Evolutionary conservation across 2,888 invertebrate species (phyloP).

Genomic region (Trachelus stipa): DNA sequence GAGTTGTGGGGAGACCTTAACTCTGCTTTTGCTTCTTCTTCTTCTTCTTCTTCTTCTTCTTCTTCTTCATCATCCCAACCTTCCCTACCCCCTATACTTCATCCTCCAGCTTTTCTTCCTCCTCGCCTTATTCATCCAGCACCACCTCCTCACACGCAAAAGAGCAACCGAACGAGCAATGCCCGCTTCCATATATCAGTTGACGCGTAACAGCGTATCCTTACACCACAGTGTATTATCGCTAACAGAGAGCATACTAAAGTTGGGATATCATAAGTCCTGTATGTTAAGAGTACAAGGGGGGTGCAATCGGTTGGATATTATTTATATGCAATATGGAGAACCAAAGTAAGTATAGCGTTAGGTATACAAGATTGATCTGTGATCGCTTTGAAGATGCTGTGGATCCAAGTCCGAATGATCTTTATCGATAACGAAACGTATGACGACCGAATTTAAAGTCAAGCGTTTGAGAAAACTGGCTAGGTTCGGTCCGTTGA

Average conservation of each 20-base stretch:
- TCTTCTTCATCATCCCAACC: not conserved
- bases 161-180: conserved; percentile 2
- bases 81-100: not conserved
- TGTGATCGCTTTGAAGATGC: not conserved
- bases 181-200: not conserved
- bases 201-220: not conserved
- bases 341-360: too few relatives aligned
- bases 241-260: not conserved
- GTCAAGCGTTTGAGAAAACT: too few relatives aligned
- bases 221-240: not conserved
- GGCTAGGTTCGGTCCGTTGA: too few relatives aligned
- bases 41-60: too few relatives aligned
- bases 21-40: conserved; percentile 6
- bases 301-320: not conserved
- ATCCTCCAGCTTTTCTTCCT: not conserved
- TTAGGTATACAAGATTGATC: too few relatives aligned
- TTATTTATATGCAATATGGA: not conserved
- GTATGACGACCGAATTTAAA: too few relatives aligned
- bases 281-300: not conserved
- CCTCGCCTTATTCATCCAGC: not conserved
- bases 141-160: not conserved
- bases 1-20: conserved; percentile 5
- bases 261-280: not conserved
- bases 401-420: not conserved
- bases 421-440: too few relatives aligned